Base-by-base conservation (phyloP, 2,797 vertebrate genomes). In the Naso thynnoides region DNA sequence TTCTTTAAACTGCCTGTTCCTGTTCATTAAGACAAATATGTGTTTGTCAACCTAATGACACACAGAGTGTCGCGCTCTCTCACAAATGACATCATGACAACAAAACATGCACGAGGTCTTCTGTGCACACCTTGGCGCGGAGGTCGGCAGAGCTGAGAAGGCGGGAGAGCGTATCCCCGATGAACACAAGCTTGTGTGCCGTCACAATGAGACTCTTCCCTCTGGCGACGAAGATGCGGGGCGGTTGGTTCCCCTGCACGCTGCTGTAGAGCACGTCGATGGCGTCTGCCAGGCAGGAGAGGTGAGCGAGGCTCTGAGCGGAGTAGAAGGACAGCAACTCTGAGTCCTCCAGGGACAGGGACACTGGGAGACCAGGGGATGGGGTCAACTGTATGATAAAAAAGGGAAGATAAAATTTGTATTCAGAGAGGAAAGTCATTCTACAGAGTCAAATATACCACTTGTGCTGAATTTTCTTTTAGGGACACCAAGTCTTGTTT, bases 151-250 rank as follows among this genome's bases (percentile, higher is more conserved):
- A 97, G 52, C 93, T 91, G 16, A 96, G 95, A 33, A 96, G 94
- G 36, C 97, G 95, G 33, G 95, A 96, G 7, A 98, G 95, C 0
- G 96, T 96, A 87, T 98, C 96, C 13, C 97, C 96, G 0, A 97
- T 96, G n/a, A 98, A 97, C 64, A 98, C 96, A 67, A 98, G 93
- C 63, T 96, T 97, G 91, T 97, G 97, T 0, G 96, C 97, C 0
- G 96, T 96, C 81, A 97, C 96, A 1, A 98, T 96, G 79, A 98
- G 93, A 63, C 93, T 95, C 88, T 97, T 97, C 16, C 96, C 94
- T 2, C 96, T 93, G 45, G 96, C 95, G 33, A 97, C 96, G 0
- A 97, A 97, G 83, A 96, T 90, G 38, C 95, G 90, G 0, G 97
- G 96, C 0, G 96, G 96, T 65, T 97, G 96, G 88, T 95, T 96